phyloP scores from a whole-genome alignment of 2,113 vertebrate genomes.

The Indri indri region DNA sequence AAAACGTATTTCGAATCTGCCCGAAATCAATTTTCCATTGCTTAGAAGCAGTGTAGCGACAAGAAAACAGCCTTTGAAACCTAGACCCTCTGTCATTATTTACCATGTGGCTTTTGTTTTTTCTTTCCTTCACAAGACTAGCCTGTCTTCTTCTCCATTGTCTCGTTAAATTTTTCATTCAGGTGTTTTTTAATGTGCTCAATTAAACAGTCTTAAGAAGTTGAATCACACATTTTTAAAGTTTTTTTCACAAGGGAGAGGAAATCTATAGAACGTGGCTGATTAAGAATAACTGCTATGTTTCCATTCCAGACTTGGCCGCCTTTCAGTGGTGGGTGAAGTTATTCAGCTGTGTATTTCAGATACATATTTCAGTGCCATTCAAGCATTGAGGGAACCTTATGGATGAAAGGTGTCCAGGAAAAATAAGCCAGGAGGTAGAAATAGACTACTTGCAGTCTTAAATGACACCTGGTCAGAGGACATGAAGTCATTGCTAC shows the following conservation, averaged over 20 bases:
- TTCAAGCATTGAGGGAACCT: constrained; percentile 62
- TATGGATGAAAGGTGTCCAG: constrained; percentile 63
- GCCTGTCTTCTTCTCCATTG: constrained; percentile 76
- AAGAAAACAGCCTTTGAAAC: constrained; percentile 61
- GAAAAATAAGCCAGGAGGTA: constrained; percentile 45
- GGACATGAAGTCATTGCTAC: constrained; percentile 5
- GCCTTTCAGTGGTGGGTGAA: constrained; percentile 74
- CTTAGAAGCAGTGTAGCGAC: neutral
- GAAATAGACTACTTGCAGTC: neutral
- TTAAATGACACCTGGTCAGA: neutral
- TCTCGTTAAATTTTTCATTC: constrained; percentile 76
- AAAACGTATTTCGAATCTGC: constrained; percentile 26
- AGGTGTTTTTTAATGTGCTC: constrained; percentile 78
- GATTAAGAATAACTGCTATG: constrained; percentile 78
- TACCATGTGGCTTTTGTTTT: constrained; percentile 63
- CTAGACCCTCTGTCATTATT: constrained; percentile 63
- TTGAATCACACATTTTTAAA: constrained; percentile 73
- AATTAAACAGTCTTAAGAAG: constrained; percentile 64
- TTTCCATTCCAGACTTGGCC: constrained; percentile 78
- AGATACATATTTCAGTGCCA: constrained; percentile 66
- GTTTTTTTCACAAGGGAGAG: constrained; percentile 61
- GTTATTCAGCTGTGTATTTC: constrained; percentile 66
- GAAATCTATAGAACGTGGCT: constrained; percentile 71
- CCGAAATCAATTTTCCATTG: constrained; percentile 25
- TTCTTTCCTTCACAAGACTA: constrained; percentile 70